A percentile compares a stretch with the other conserved stretches of the same genome.
Conservation (phyloP, 2,797 vertebrate species). For the Pseudopleuronectes americanus region DNA sequence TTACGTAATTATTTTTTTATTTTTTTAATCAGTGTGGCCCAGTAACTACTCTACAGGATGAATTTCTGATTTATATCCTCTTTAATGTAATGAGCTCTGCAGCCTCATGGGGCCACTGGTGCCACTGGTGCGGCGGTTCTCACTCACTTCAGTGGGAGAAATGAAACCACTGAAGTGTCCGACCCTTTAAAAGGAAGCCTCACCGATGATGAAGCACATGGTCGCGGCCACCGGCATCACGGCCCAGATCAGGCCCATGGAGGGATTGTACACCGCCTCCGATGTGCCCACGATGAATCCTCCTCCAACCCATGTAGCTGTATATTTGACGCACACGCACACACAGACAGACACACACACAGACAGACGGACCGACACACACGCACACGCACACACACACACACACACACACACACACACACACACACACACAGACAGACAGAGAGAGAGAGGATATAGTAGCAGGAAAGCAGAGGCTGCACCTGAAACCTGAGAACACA, state of each 20-base stretch:
- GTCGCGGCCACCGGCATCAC: slow-evolving; percentile 82
- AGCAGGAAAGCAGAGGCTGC: too few species aligned
- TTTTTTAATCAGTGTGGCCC: too few species aligned
- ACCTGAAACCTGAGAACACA: too few species aligned
- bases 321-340: slow-evolving; percentile 20
- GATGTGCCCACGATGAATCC: slow-evolving; percentile 84
- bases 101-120: too few species aligned
- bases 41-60: too few species aligned
- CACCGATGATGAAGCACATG: slow-evolving; percentile 83
- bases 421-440: too few species aligned
- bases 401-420: background rate
- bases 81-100: too few species aligned
- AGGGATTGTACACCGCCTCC: slow-evolving; percentile 83
- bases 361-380: slow-evolving; percentile 13
- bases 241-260: slow-evolving; percentile 83
- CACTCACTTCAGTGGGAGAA: too few species aligned
- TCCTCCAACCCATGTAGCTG: slow-evolving; percentile 85
- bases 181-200: slow-evolving; percentile 35
- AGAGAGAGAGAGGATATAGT: background rate
- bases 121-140: too few species aligned
- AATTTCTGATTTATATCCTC: too few species aligned
- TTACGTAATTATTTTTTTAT: too few species aligned
- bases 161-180: too few species aligned
- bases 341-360: slow-evolving; percentile 26
- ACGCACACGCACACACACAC: slow-evolving; percentile 8